These are phyloP conservation scores for Amphilophus citrinellus DNA, from an alignment of 2,113 vertebrate species.

Conservation along the genomic window DNA sequence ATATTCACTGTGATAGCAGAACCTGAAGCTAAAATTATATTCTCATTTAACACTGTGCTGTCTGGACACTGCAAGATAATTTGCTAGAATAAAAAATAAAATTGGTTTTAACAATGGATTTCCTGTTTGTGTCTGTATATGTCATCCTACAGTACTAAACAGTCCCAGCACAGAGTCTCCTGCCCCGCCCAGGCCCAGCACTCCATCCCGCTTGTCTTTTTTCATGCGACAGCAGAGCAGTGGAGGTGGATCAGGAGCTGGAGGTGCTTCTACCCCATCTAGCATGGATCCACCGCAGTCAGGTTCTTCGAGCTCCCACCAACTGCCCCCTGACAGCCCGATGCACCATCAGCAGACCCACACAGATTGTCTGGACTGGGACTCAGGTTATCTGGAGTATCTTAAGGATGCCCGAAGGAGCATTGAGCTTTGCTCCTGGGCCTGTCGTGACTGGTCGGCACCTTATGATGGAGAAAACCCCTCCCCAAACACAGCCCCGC, in stretches of 20 bases:
- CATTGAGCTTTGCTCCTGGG: slow-evolving; percentile 89
- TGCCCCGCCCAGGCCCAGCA: slow-evolving; percentile 85
- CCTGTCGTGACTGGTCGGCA: slow-evolving; percentile 92
- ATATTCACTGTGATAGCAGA: background rate
- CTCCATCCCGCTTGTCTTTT: slow-evolving; percentile 91
- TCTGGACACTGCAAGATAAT: background rate
- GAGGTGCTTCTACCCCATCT: slow-evolving; percentile 51
- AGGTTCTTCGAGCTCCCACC: slow-evolving; percentile 43
- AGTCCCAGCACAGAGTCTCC: slow-evolving; percentile 88
- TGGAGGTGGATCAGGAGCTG: slow-evolving; percentile 67
- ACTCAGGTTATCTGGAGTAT: slow-evolving; percentile 94
- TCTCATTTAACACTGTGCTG: background rate
- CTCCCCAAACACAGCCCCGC: slow-evolving; percentile 70
- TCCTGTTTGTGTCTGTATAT: background rate
- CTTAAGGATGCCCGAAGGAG: slow-evolving; percentile 87
- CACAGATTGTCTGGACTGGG: slow-evolving; percentile 84
- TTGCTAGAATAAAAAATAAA: too few relatives aligned
- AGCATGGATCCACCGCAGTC: slow-evolving; percentile 61
- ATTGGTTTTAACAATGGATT: background rate
- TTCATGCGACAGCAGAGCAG: slow-evolving; percentile 90
- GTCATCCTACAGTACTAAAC: slow-evolving; percentile 77
- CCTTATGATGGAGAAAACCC: slow-evolving; percentile 94
- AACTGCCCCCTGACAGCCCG: slow-evolving; percentile 82
- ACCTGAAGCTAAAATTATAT: background rate
- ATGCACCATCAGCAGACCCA: slow-evolving; percentile 69